Conservation (phyloP, 2,113 vertebrate species). For the Columbina picui region DNA sequence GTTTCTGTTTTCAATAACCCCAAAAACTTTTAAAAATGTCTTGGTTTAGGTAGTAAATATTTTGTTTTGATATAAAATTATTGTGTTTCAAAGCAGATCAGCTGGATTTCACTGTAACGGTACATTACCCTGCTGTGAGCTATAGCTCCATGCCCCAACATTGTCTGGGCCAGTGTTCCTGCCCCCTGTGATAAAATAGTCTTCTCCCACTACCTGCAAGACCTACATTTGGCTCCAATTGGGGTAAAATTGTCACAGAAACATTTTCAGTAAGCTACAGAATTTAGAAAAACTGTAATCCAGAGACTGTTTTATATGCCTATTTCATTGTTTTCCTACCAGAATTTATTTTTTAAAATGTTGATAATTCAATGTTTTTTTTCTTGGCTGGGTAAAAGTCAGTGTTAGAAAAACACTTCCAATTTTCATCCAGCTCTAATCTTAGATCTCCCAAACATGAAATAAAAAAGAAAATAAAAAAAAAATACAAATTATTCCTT, state of each 20-base stretch:
- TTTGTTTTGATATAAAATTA: not conserved
- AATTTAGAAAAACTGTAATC: not conserved
- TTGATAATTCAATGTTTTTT: not conserved
- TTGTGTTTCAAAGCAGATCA: not conserved
- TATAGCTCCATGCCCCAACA: not conserved
- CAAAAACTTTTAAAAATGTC: not conserved
- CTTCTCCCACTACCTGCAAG: not conserved
- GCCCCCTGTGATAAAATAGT: not conserved
- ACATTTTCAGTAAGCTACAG: not conserved
- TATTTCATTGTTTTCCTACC: not conserved
- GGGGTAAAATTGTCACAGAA: not conserved
- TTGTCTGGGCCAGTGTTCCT: not conserved
- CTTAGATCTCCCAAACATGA: not conserved
- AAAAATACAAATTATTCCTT: not conserved
- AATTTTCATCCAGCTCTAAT: not conserved
- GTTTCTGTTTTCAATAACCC: not conserved
- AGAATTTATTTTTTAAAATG: not conserved
- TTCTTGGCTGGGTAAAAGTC: not conserved
- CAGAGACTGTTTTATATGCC: not conserved
- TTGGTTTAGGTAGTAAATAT: not conserved
- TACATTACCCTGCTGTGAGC: not conserved
- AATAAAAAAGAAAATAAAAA: too few relatives aligned
- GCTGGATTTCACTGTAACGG: not conserved
- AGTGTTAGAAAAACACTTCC: fast-evolving
- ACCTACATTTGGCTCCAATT: not conserved